These are phyloP conservation scores for Saxidomus purpurata DNA, from an alignment of 1,140 invertebrate genomes.

Conservation along the genomic window DNA sequence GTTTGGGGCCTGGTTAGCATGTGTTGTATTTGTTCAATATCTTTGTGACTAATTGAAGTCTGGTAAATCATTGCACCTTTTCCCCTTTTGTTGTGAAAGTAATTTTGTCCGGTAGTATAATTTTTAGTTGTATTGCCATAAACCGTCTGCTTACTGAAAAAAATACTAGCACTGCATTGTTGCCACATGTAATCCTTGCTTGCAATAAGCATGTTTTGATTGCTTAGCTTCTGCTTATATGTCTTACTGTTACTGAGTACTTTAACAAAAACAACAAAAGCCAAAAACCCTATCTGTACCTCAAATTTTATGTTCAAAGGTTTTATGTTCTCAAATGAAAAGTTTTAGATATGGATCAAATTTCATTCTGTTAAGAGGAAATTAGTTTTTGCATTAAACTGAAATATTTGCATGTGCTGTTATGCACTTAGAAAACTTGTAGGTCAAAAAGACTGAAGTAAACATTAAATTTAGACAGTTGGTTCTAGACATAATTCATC, in stretches of 20 bases:
- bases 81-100: background rate
- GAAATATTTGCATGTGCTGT: too few species aligned
- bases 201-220: background rate
- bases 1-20: constrained; percentile 65
- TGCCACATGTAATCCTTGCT: background rate
- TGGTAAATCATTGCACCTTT: background rate
- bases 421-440: too few species aligned
- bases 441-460: too few species aligned
- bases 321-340: too few species aligned
- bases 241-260: background rate
- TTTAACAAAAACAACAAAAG: background rate
- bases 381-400: too few species aligned
- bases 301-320: background rate
- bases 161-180: too few species aligned
- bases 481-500: too few species aligned
- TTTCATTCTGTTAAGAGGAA: background rate
- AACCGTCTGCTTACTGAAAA: too few species aligned
- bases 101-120: constrained; percentile 4
- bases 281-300: background rate
- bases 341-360: too few species aligned
- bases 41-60: background rate
- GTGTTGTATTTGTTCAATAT: constrained; percentile 18
- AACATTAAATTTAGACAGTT: too few species aligned
- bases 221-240: constrained; percentile 9
- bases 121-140: background rate